These are phyloP conservation scores for Leucozona laternaria DNA, from an alignment of 2,888 invertebrate genomes.

Conservation along the genomic window DNA sequence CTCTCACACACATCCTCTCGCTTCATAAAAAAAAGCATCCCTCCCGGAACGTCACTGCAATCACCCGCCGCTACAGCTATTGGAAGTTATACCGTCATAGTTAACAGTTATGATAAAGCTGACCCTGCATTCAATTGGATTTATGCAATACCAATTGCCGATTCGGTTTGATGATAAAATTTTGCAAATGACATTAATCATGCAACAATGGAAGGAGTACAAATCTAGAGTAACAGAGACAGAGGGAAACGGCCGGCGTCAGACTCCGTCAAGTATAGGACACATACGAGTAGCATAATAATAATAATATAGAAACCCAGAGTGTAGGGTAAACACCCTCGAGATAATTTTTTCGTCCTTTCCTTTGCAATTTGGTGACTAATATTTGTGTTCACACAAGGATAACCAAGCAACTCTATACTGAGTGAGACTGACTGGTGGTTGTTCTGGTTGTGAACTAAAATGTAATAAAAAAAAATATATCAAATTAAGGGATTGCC, in stretches of 20 bases:
- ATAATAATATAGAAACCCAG: slow-evolving; percentile 21
- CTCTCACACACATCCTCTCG: not conserved
- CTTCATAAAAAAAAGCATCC: slow-evolving; percentile 53
- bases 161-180: slow-evolving; percentile 71
- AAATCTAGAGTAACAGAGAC: not conserved
- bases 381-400: slow-evolving; percentile 76
- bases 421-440: slow-evolving; percentile 32
- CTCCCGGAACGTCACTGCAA: slow-evolving; percentile 6
- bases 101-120: not conserved
- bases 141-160: slow-evolving; percentile 42
- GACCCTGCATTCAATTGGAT: not conserved
- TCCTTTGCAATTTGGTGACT: slow-evolving; percentile 65
- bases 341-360: slow-evolving; percentile 50
- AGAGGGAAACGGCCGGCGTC: slow-evolving; percentile 8
- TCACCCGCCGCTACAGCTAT: not conserved
- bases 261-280: slow-evolving; percentile 1
- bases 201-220: slow-evolving; percentile 58
- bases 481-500: slow-evolving; percentile 73
- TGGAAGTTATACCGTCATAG: slow-evolving; percentile 13
- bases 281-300: not conserved
- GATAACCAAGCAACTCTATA: slow-evolving; percentile 51
- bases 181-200: slow-evolving; percentile 76
- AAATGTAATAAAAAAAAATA: slow-evolving; percentile 33
- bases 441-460: slow-evolving; percentile 27
- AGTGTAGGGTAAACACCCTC: slow-evolving; percentile 72